A percentile compares a stretch with the other conserved stretches of the same genome.
These are phyloP conservation scores for Gerris buenoi DNA, from an alignment of 1,140 invertebrate species.

Conservation along the genomic window DNA sequence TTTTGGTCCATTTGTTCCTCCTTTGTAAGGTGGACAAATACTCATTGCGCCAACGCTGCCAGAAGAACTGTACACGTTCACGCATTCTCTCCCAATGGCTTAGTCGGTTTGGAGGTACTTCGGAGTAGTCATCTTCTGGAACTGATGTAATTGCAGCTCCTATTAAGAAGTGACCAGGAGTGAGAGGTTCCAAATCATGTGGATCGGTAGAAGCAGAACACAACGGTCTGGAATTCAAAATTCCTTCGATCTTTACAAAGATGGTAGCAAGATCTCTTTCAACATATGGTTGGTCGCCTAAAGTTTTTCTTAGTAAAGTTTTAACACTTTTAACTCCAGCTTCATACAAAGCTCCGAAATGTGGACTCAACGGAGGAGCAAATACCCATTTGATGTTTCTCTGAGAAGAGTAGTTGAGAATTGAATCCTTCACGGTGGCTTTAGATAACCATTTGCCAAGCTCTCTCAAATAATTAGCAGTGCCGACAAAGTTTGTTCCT, in stretches of 20 bases:
- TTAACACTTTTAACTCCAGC: no score
- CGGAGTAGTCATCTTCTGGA: constrained; percentile 11
- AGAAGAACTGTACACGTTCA: constrained; percentile 23
- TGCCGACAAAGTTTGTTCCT: constrained; percentile 29
- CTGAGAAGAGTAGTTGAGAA: not conserved
- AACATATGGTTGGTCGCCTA: no score
- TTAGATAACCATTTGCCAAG: not conserved
- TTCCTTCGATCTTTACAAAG: no score
- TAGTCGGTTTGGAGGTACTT: constrained; percentile 15
- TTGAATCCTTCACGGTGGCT: not conserved
- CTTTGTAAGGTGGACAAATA: constrained; percentile 24
- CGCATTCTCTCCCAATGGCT: constrained; percentile 20
- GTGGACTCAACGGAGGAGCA: constrained; percentile 28
- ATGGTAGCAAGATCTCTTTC: constrained; percentile 17
- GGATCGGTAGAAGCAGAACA: constrained; percentile 12
- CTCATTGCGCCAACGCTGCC: constrained; percentile 24
- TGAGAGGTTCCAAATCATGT: constrained; percentile 13
- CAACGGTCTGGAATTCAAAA: constrained; percentile 18
- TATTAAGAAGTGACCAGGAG: no score
- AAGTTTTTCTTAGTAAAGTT: no score
- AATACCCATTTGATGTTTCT: constrained; percentile 23
- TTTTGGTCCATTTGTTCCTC: constrained; percentile 21
- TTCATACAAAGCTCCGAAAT: no score
- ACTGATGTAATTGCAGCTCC: constrained; percentile 16
- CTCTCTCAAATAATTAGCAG: no score